phyloP scores from a whole-genome alignment of 2,888 invertebrate genomes.

The Drosophila dives region DNA sequence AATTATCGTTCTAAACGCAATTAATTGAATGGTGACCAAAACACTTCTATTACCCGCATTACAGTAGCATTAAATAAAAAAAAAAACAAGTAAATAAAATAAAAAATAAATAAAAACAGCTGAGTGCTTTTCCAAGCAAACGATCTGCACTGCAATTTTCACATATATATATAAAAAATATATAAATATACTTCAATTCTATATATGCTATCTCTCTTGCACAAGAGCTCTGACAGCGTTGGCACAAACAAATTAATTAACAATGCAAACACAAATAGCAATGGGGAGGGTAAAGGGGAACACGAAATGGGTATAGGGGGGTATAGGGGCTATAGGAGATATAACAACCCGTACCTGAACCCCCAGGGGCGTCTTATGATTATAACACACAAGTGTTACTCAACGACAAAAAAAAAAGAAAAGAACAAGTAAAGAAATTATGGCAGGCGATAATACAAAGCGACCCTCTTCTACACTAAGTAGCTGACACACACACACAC shows the following conservation, averaged over 20 bases:
- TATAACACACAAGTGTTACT: slow-evolving; percentile 73
- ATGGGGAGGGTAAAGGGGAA: not conserved
- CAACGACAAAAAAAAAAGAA: slow-evolving; percentile 18
- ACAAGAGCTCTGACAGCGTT: slow-evolving; percentile 26
- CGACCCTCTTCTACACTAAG: slow-evolving; percentile 21
- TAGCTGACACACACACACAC: not conserved
- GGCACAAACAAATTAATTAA: slow-evolving; percentile 76
- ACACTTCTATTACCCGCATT: slow-evolving; percentile 32
- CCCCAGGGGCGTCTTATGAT: slow-evolving; percentile 60
- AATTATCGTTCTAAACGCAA: not conserved
- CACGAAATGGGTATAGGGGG: not conserved
- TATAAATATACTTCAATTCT: slow-evolving; percentile 13
- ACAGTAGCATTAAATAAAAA: slow-evolving; percentile 18
- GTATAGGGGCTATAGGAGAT: not conserved
- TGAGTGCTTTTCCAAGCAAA: slow-evolving; percentile 49
- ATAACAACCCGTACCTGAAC: slow-evolving; percentile 25
- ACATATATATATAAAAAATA: not conserved
- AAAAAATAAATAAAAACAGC: slow-evolving; percentile 19
- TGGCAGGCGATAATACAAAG: slow-evolving; percentile 60
- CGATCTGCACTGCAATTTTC: slow-evolving; percentile 41
- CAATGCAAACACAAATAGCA: slow-evolving; percentile 60
- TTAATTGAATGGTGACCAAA: slow-evolving; percentile 1
- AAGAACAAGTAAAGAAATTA: slow-evolving; percentile 39
- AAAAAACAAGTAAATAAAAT: not conserved
- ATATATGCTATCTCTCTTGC: slow-evolving; percentile 39